A percentile compares a stretch with the other conserved stretches of the same genome.
Conservation (phyloP, 2,797 vertebrate species). For the Apogon talboti region DNA sequence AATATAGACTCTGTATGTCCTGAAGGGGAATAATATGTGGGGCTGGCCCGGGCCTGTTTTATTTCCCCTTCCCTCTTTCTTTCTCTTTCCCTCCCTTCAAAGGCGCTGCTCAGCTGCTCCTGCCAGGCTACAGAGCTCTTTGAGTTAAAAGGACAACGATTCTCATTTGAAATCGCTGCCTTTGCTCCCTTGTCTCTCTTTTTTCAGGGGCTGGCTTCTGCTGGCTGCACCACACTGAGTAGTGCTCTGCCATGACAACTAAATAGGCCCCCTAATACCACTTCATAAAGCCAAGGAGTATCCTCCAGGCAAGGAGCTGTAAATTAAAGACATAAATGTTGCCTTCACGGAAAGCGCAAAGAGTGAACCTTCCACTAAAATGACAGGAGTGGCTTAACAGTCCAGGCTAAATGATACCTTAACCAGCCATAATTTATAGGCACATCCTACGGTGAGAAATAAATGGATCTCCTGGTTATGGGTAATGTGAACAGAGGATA, state of each 20-base stretch:
- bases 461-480: constrained; percentile 72
- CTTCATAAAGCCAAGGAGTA: constrained; percentile 85
- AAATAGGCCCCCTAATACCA: constrained; percentile 87
- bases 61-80: constrained; percentile 75
- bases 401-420: constrained; percentile 80
- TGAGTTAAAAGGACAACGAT: constrained; percentile 87
- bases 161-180: constrained; percentile 84
- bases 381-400: constrained; percentile 81
- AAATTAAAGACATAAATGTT: constrained; percentile 87
- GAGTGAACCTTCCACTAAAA: constrained; percentile 81
- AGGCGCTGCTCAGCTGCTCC: constrained; percentile 80
- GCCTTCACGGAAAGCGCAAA: constrained; percentile 80
- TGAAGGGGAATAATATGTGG: constrained; percentile 84
- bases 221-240: constrained; percentile 81
- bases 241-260: constrained; percentile 85
- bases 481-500: constrained; percentile 43
- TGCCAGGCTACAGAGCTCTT: constrained; percentile 84
- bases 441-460: constrained; percentile 73
- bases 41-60: constrained; percentile 80
- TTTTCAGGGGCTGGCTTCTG: constrained; percentile 76
- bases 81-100: constrained; percentile 77
- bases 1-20: constrained; percentile 82
- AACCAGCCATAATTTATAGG: constrained; percentile 82
- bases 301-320: constrained; percentile 84
- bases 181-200: constrained; percentile 77